Base-by-base conservation (phyloP, 2,888 invertebrate genomes). In the Noctua janthe region DNA sequence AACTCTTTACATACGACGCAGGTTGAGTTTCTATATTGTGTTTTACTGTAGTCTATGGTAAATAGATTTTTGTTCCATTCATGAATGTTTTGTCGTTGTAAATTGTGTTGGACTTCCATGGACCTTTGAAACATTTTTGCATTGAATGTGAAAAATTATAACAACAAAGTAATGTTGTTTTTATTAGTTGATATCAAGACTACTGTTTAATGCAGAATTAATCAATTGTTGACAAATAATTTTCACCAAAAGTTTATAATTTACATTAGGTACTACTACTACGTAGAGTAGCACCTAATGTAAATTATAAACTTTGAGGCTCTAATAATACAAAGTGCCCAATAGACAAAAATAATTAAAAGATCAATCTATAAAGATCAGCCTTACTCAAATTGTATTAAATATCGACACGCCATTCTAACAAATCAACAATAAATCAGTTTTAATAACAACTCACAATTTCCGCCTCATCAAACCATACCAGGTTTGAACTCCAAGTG, bases 1-100 rank as follows among this genome's bases (percentile, higher is more conserved):
- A 88, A 80, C 82, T 89, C 90, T 89, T 89, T 87, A 89, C 88
- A 90, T 90, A 89, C 84, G 84, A 80, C 81, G 74, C 87, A 88
- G 78, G 82, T 88, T 83, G 80, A 74, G 81, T 82, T 88, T 80
- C 80, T 83, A 79, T 87, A 86, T 83, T 81, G 76, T 83, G 71
- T 80, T 81, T 82, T 67, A 72, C 79, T 76, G 51, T 71, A 79
- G 78, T 78, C 70, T 80, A 74, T 77, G 72, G 69, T 87, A 77
- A 76, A 80, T 71, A 80, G 56, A 75, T 77, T 87, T 81, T 17
- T 79, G 59, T 78, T 84, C 47, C 87, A 84, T 84, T 84, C 84
- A 84, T 75, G 39, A 83, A 82, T 76, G 71, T 74, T 49, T 69
- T 69, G 10, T 47, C 17, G 23, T 75, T 29, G 13, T n/a, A 56